phyloP scores from a whole-genome alignment of 2,113 vertebrate genomes.

The Poeciliopsis prolifica region DNA sequence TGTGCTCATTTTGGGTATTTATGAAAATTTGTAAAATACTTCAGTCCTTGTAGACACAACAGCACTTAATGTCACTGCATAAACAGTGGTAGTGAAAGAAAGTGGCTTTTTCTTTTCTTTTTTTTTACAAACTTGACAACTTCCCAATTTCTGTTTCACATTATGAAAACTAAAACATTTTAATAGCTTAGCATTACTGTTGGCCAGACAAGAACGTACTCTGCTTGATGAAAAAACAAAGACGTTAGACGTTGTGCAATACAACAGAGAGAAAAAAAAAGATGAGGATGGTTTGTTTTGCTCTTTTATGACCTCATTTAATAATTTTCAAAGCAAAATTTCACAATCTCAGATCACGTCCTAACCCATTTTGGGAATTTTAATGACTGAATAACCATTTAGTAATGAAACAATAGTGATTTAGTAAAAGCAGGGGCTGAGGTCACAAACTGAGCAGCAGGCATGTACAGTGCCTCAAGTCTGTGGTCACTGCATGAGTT shows the following conservation, averaged over 20 bases:
- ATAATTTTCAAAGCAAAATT: not conserved
- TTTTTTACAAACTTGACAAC: not conserved
- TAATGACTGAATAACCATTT: too few relatives aligned
- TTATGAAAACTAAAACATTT: not conserved
- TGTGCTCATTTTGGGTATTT: conserved; percentile 4
- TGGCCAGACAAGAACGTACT: not conserved
- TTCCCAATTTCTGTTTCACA: not conserved
- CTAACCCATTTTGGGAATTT: not conserved
- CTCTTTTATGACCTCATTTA: not conserved
- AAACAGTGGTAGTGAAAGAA: not conserved
- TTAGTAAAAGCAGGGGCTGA: not conserved
- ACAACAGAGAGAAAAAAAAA: not conserved
- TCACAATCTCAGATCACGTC: not conserved
- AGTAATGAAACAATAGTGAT: not conserved
- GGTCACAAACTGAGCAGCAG: not conserved
- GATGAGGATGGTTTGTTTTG: not conserved
- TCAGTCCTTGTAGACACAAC: not conserved
- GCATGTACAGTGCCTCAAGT: not conserved
- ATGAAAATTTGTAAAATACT: not conserved
- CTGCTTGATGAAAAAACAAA: not conserved
- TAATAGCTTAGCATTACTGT: not conserved
- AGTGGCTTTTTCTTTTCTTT: not conserved
- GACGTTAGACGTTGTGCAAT: not conserved
- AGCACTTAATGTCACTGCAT: not conserved
- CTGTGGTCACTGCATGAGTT: not conserved